A percentile compares a stretch with the other conserved stretches of the same genome.
Evolutionary conservation across 2,113 vertebrate genomes (phyloP).

Genomic region (Myiozetetes cayanensis): DNA sequence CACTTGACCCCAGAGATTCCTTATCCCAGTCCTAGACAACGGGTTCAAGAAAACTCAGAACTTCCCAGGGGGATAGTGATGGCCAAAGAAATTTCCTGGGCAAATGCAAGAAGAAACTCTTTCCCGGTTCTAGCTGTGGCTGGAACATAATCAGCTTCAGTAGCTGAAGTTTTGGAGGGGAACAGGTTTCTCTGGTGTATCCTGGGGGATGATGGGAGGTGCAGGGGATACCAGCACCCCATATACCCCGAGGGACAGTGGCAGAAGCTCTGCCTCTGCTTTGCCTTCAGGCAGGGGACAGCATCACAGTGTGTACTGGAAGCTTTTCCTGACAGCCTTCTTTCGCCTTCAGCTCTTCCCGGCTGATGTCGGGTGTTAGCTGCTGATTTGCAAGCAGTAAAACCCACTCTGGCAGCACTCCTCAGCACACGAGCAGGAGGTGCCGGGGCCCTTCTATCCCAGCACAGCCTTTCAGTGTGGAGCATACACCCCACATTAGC

Average conservation of each 20-base stretch:
- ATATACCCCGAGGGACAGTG: accelerated
- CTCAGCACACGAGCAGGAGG: neutral
- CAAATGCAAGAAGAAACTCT: neutral
- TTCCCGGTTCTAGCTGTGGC: neutral
- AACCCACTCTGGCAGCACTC: neutral
- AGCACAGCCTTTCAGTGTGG: accelerated
- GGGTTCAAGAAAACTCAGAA: neutral
- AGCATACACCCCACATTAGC: neutral
- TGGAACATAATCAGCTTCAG: neutral
- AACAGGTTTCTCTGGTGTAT: neutral
- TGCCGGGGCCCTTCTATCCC: neutral
- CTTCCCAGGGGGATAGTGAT: neutral
- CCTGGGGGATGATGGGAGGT: neutral
- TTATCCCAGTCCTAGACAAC: neutral
- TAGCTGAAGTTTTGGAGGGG: neutral
- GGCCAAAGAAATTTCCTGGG: neutral
- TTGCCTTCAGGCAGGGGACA: neutral
- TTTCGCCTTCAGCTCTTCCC: neutral
- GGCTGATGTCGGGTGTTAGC: neutral
- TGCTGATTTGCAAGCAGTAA: neutral
- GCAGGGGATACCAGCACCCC: accelerated
- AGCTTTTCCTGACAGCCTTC: neutral
- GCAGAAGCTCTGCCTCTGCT: neutral
- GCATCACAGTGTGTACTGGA: accelerated
- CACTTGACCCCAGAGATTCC: accelerated